A percentile compares a stretch with the other conserved stretches of the same genome.
Evolutionary conservation across 2,113 vertebrate species (phyloP).

Genomic region (Micromys minutus): DNA sequence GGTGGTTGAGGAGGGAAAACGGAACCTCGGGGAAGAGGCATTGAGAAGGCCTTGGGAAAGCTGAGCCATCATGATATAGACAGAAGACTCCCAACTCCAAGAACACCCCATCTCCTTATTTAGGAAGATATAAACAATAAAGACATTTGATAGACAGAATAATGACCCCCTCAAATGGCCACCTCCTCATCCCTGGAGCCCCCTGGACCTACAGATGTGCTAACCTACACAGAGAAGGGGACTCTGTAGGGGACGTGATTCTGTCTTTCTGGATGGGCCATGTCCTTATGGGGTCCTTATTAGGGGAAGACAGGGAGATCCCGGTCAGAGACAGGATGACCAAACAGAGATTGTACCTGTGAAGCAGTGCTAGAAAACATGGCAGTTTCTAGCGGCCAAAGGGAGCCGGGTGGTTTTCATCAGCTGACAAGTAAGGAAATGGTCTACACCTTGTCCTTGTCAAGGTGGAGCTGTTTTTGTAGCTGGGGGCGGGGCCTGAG

Average conservation of each 20-base stretch:
- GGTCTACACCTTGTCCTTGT: background rate
- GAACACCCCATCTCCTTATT: background rate
- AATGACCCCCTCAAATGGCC: background rate
- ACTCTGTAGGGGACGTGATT: background rate
- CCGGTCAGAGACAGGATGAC: background rate
- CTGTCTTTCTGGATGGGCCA: rapidly evolving
- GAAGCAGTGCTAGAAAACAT: background rate
- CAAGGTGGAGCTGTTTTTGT: background rate
- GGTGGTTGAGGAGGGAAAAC: rapidly evolving
- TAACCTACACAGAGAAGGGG: background rate
- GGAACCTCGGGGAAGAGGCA: background rate
- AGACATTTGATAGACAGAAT: background rate
- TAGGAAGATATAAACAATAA: background rate
- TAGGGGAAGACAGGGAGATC: background rate
- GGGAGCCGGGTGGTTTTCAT: background rate
- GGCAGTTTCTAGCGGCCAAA: background rate
- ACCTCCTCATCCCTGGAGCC: background rate
- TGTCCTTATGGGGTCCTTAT: background rate
- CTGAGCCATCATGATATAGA: rapidly evolving
- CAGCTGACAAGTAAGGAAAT: background rate
- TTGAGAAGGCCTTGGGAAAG: background rate
- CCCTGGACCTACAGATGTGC: background rate
- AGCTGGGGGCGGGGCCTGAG: background rate
- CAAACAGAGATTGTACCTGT: too few species aligned
- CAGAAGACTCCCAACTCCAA: background rate